These are phyloP conservation scores for Dipus sagitta DNA, from an alignment of 2,797 vertebrate genomes.

Conservation along the genomic window DNA sequence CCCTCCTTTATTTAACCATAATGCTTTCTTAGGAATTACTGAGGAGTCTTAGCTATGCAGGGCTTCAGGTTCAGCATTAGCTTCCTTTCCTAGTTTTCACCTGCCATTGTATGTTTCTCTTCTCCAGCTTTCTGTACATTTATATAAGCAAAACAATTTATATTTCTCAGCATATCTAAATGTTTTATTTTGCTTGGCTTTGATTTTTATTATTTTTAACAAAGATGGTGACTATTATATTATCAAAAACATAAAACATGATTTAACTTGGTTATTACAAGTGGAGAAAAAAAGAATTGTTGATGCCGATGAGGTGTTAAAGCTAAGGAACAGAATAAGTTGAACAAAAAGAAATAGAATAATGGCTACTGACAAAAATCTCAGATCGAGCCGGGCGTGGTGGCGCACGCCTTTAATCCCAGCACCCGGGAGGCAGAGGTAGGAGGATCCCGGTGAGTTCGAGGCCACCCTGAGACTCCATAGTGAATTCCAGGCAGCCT, in stretches of 20 bases:
- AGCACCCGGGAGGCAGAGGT: too few species aligned
- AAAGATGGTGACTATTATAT: neutral
- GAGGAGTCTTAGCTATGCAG: neutral
- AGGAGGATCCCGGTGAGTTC: too few species aligned
- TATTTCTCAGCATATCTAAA: neutral
- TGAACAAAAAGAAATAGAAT: conserved; percentile 27
- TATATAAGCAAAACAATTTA: neutral
- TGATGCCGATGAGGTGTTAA: conserved; percentile 4
- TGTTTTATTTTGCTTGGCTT: conserved; percentile 42
- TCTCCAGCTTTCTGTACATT: neutral
- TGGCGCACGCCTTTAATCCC: too few species aligned
- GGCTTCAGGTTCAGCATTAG: neutral
- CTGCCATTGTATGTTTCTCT: conserved; percentile 9
- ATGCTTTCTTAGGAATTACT: conserved; percentile 15
- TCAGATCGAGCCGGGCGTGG: too few species aligned
- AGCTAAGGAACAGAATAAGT: neutral
- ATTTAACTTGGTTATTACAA: conserved; percentile 27
- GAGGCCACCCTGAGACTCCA: too few species aligned
- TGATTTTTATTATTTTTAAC: neutral
- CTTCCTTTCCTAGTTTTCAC: neutral
- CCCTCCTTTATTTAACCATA: conserved; percentile 4
- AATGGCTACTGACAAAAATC: neutral
- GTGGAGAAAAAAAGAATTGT: neutral
- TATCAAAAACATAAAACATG: neutral
- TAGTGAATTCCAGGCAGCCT: too few species aligned